A percentile compares a stretch with the other conserved stretches of the same genome.
These are phyloP conservation scores for Ctenochaetus hawaiiensis DNA, from an alignment of 2,797 vertebrate genomes.

Conservation along the genomic window DNA sequence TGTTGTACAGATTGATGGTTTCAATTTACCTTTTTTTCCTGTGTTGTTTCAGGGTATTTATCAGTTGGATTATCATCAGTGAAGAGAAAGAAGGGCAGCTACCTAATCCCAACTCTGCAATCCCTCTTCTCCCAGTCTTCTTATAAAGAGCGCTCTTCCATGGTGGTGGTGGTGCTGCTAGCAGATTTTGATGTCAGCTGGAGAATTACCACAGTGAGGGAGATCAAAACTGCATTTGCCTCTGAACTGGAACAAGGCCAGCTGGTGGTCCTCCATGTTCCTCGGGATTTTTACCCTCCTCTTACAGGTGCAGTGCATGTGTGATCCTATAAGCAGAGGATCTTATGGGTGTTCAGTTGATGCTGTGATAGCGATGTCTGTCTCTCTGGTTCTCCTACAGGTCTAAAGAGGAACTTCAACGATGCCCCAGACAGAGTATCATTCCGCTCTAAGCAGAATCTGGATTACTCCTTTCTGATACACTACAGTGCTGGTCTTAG, in stretches of 20 bases:
- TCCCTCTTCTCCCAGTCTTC: constrained; percentile 89
- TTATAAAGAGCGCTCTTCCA: constrained; percentile 80
- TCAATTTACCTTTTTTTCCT: background rate
- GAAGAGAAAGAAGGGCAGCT: constrained; percentile 76
- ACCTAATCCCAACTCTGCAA: constrained; percentile 84
- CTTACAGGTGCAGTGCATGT: constrained; percentile 65
- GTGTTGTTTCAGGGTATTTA: constrained; percentile 84
- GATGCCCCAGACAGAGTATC: constrained; percentile 82
- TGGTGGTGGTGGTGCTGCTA: constrained; percentile 90
- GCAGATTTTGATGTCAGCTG: constrained; percentile 82
- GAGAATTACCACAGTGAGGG: constrained; percentile 64
- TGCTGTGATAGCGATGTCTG: background rate
- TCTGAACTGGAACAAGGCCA: constrained; percentile 77
- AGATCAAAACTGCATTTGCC: constrained; percentile 77
- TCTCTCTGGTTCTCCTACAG: constrained; percentile 53
- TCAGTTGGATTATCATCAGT: constrained; percentile 87
- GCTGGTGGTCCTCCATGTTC: constrained; percentile 86
- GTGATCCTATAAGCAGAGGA: background rate
- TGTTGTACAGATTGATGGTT: too few relatives aligned
- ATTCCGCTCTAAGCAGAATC: constrained; percentile 92
- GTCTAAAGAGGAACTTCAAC: constrained; percentile 86
- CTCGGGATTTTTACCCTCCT: constrained; percentile 76
- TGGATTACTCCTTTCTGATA: constrained; percentile 89
- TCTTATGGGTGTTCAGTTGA: background rate
- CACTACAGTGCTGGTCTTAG: constrained; percentile 86